Evolutionary conservation across 2,113 vertebrate species (phyloP).

Genomic region (Lophius piscatorius): DNA sequence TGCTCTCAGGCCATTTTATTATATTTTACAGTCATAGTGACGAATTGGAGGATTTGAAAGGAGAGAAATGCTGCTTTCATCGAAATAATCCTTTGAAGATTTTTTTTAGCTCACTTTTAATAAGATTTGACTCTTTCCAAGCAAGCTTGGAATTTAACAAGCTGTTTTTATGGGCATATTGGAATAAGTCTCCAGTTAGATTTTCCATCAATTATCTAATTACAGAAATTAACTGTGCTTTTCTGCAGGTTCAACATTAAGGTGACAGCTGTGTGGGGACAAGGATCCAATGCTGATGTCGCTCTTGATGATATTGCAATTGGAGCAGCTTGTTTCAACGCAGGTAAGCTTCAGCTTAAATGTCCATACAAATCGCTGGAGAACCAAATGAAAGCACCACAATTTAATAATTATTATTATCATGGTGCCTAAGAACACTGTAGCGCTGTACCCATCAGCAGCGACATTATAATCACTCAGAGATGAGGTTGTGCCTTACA

Average conservation of each 20-base stretch:
- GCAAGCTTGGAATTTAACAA: too few species aligned
- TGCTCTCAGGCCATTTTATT: not conserved
- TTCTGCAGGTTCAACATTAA: slow-evolving; percentile 83
- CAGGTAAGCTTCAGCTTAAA: slow-evolving; percentile 70
- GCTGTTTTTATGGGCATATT: not conserved
- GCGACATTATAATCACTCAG: too few species aligned
- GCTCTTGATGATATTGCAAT: slow-evolving; percentile 87
- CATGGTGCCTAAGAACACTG: too few species aligned
- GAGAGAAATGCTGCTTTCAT: not conserved
- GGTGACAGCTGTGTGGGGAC: slow-evolving; percentile 82
- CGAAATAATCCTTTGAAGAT: not conserved
- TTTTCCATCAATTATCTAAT: not conserved
- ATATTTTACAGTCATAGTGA: not conserved
- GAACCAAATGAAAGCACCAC: not conserved
- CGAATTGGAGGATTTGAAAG: not conserved
- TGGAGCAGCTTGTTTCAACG: slow-evolving; percentile 82
- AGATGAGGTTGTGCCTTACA: too few species aligned
- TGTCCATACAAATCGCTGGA: not conserved
- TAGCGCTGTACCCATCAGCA: too few species aligned
- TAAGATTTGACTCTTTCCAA: too few species aligned
- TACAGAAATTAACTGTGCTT: not conserved
- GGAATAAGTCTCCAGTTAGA: not conserved
- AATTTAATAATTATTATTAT: too few species aligned
- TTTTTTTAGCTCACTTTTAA: too few species aligned
- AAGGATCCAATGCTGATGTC: slow-evolving; percentile 84